Percentiles rank a stretch among this genome's conserved stretches.
Conservation (phyloP, 2,888 invertebrate genomes). For the Tetranychus piercei region DNA sequence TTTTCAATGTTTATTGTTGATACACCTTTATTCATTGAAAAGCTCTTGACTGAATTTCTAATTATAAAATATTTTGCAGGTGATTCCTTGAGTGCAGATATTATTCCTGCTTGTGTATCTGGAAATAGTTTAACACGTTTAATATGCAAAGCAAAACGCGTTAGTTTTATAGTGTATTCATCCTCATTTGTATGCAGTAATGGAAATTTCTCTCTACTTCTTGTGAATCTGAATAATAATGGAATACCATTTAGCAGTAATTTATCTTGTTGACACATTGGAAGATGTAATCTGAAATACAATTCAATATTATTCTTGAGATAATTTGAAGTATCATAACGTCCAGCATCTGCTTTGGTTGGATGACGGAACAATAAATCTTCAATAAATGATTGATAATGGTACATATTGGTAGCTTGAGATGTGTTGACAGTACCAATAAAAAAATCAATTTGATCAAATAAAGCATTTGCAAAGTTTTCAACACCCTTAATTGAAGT, state of each 20-base stretch:
- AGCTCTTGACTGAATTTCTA: background rate
- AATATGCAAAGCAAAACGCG: background rate
- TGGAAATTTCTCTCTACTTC: background rate
- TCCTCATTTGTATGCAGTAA: background rate
- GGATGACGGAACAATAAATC: background rate
- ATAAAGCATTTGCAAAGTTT: background rate
- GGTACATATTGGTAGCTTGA: background rate
- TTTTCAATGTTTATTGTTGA: slow-evolving; percentile 6
- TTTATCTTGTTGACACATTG: background rate
- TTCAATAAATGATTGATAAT: slow-evolving; percentile 1
- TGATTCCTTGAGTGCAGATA: background rate
- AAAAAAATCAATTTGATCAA: background rate
- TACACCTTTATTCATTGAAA: background rate
- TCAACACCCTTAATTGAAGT: too few species aligned
- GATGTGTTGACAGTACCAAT: background rate
- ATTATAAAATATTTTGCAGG: slow-evolving; percentile 10
- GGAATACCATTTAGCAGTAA: background rate
- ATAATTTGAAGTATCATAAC: background rate
- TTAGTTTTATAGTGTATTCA: background rate
- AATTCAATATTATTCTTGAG: background rate
- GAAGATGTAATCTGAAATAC: background rate
- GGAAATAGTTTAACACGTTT: background rate
- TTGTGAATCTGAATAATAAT: background rate
- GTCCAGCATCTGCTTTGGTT: background rate
- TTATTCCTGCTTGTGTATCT: background rate